A percentile compares a stretch with the other conserved stretches of the same genome.
These are phyloP conservation scores for Pyrgus malvae DNA, from an alignment of 2,888 invertebrate species.

Conservation along the genomic window DNA sequence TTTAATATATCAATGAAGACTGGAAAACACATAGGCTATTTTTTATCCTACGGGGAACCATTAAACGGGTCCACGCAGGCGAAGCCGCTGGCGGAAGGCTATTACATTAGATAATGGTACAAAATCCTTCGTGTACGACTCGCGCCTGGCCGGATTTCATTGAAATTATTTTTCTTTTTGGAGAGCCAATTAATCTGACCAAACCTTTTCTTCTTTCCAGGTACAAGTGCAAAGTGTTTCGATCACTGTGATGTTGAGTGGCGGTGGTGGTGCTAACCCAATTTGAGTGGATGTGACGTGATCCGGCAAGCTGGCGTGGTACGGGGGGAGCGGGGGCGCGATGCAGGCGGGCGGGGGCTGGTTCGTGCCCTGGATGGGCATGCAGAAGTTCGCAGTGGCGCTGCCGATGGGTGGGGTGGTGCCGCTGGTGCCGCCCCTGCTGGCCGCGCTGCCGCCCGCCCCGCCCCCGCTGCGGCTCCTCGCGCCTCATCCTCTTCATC, in stretches of 20 bases:
- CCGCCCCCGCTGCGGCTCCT: slow-evolving; percentile 69
- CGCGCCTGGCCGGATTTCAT: no score
- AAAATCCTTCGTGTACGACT: no score
- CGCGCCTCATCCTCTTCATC: slow-evolving; percentile 65
- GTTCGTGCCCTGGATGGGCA: slow-evolving; percentile 73
- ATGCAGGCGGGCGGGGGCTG: slow-evolving; percentile 76
- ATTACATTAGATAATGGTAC: no score
- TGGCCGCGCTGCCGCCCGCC: slow-evolving; percentile 68
- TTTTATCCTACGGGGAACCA: no score
- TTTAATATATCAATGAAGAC: no score
- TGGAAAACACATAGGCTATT: no score
- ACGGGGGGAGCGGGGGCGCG: slow-evolving; percentile 73
- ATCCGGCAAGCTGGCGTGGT: slow-evolving; percentile 78
- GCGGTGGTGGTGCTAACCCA: slow-evolving; percentile 46
- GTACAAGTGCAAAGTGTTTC: slow-evolving; percentile 60
- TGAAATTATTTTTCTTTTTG: not conserved
- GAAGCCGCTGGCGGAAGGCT: no score
- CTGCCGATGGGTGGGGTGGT: slow-evolving; percentile 75
- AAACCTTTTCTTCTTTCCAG: slow-evolving; percentile 54
- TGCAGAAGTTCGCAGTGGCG: slow-evolving; percentile 77
- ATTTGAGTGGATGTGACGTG: slow-evolving; percentile 58
- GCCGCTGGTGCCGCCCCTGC: slow-evolving; percentile 67
- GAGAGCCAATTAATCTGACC: slow-evolving; percentile 28
- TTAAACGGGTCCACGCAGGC: no score
- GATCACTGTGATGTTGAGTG: slow-evolving; percentile 37